Evolutionary conservation across 2,797 vertebrate genomes (phyloP), one percentile per base, ranked within the genome.

Genomic region (Florisuga fusca): DNA sequence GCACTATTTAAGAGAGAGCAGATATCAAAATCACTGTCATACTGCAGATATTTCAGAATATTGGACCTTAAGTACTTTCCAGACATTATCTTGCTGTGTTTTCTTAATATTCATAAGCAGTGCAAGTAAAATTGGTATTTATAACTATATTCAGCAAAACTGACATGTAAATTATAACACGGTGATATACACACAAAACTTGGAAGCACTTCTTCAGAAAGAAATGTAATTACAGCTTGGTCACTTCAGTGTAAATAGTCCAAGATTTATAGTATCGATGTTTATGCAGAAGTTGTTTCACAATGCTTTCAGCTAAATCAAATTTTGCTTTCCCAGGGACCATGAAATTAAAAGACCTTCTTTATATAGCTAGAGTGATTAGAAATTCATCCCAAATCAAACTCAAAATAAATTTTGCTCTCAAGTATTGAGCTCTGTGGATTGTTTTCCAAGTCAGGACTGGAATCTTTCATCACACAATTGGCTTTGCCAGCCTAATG

Each of bases 341-440:
- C 0, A 0, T 92, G 81, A 95, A 91, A 93, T 93, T 91, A 86
- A 90, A 92, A 91, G 48, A 22, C 82, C 71, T 76, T 51, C 66
- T 92, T 90, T 66, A 79, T 66, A 79, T 25, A 88, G 34, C 73
- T 69, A 88, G 84, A 53, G 45, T 46, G 79, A 90, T 95, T 67
- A 95, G 79, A 84, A 91, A 90, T 67, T 72, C 12, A 69, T 72
- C 51, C 75, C 73, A 93, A 72, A 85, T 62, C 51, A 89, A 95
- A 61, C 64, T 72, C 76, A 62, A 45, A 84, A 80, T 68, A 78
- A 83, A 80, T 89, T 89, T 83, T 59, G 6, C 34, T 94, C 74
- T 73, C 67, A 67, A 75, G 9, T 78, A 2, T 1, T 55, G 26
- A 75, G 57, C 22, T 89, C 36, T 77, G 27, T 34, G 23, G 38